Conservation (phyloP, 2,888 invertebrate genomes). For the Nephrotoma guestfalica region DNA sequence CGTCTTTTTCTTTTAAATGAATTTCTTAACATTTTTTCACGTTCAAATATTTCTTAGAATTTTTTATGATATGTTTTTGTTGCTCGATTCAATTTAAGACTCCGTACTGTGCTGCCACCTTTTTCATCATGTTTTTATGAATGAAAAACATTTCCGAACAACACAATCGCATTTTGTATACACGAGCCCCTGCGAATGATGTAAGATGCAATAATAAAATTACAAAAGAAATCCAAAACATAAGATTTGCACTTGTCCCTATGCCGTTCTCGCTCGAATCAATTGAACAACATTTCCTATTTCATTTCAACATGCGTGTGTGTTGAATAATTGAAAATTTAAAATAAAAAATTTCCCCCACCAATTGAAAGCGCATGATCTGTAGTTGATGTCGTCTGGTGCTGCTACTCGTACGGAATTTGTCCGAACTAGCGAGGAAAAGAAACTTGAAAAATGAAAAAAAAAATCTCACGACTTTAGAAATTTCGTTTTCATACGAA, state of each 20-base stretch:
- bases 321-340: background rate
- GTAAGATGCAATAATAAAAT: background rate
- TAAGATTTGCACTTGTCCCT: background rate
- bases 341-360: background rate
- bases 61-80: background rate
- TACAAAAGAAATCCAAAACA: background rate
- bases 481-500: conserved; percentile 9
- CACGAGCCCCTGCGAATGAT: background rate
- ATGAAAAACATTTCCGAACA: background rate
- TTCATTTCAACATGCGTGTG: background rate
- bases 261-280: background rate
- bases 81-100: background rate
- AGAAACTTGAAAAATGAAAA: background rate
- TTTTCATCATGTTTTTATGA: background rate
- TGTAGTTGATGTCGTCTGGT: background rate
- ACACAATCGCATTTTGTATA: background rate
- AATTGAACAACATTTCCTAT: background rate
- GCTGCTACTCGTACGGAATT: background rate
- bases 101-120: background rate
- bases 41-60: background rate
- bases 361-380: background rate
- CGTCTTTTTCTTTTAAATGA: background rate
- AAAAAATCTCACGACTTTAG: background rate
- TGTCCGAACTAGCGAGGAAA: background rate
- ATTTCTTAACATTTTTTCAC: background rate